phyloP scores from a whole-genome alignment of 1,140 invertebrate species.

The Rhyzopertha dominica region DNA sequence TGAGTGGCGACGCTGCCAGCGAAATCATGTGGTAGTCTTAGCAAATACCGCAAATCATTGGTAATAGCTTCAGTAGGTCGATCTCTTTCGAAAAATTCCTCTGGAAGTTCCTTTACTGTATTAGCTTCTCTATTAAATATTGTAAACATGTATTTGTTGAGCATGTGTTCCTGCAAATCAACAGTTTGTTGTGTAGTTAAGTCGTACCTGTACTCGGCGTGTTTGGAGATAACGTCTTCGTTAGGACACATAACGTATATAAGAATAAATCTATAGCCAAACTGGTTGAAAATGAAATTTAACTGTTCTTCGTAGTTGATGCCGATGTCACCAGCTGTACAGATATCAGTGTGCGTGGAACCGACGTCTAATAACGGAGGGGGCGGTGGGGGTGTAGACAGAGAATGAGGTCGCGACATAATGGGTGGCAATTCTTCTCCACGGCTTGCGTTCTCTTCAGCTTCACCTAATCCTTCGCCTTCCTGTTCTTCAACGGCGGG shows the following conservation, averaged over 20 bases:
- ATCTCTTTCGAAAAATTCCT: constrained; percentile 20
- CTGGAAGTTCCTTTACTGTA: constrained; percentile 17
- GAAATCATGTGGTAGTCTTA: constrained; percentile 47
- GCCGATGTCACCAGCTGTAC: constrained; percentile 21
- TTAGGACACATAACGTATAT: constrained; percentile 52
- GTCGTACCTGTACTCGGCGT: constrained; percentile 46
- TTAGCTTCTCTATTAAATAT: constrained; percentile 3
- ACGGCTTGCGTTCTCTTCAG: constrained; percentile 20
- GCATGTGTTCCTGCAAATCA: constrained; percentile 21
- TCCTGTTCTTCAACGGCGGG: constrained; percentile 24
- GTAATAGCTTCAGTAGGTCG: constrained; percentile 15
- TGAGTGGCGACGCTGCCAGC: constrained; percentile 41
- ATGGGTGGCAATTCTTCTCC: constrained; percentile 8
- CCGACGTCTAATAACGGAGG: constrained; percentile 7
- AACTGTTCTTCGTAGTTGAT: constrained; percentile 35
- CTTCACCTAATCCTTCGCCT: constrained; percentile 28
- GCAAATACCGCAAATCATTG: constrained; percentile 20
- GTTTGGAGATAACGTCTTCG: constrained; percentile 48
- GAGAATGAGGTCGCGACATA: not conserved
- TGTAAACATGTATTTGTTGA: constrained; percentile 18
- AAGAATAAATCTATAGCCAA: constrained; percentile 48
- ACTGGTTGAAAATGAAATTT: constrained; percentile 34
- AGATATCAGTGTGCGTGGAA: constrained; percentile 10
- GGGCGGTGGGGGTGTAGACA: not conserved
- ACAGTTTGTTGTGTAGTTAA: constrained; percentile 36